Percentiles rank a stretch among this genome's conserved stretches.
Conservation (phyloP, 2,888 invertebrate genomes). For the Drosophila planitibia region DNA sequence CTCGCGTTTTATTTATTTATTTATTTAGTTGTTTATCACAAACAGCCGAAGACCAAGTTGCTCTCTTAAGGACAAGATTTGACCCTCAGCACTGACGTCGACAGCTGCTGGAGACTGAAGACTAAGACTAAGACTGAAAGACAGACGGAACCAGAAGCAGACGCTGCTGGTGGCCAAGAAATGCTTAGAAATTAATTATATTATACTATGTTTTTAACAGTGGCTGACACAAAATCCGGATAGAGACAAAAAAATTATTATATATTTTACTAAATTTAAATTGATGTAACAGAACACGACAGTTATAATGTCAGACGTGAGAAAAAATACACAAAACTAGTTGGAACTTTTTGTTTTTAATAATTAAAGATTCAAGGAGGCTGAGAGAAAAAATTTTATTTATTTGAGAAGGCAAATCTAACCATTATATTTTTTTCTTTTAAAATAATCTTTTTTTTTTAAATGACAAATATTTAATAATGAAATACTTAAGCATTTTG, state of each 20-base stretch:
- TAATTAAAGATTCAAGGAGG: not conserved
- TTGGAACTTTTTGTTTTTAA: not conserved
- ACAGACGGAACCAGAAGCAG: constrained; percentile 41
- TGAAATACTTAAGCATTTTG: not conserved
- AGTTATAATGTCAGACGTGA: not conserved
- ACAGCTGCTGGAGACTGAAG: constrained; percentile 20
- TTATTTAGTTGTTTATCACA: constrained; percentile 25
- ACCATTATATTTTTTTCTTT: not conserved
- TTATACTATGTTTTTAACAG: not conserved
- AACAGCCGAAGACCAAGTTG: constrained; percentile 45
- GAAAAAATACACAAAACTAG: not conserved
- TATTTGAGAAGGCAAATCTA: not conserved
- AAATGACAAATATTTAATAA: not conserved
- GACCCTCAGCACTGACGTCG: constrained; percentile 61
- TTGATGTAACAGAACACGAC: not conserved
- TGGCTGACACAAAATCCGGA: not conserved
- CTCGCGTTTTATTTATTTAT: constrained; percentile 47
- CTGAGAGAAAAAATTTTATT: not conserved
- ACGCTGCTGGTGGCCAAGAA: constrained; percentile 36
- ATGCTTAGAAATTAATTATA: constrained; percentile 34
- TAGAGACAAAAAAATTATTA: not conserved
- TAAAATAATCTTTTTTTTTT: not conserved
- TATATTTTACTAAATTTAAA: not conserved
- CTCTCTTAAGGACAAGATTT: constrained; percentile 74
- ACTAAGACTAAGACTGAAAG: not conserved